Evolutionary conservation across 2,888 invertebrate species (phyloP).

Genomic region (Leptopilina syphax): DNA sequence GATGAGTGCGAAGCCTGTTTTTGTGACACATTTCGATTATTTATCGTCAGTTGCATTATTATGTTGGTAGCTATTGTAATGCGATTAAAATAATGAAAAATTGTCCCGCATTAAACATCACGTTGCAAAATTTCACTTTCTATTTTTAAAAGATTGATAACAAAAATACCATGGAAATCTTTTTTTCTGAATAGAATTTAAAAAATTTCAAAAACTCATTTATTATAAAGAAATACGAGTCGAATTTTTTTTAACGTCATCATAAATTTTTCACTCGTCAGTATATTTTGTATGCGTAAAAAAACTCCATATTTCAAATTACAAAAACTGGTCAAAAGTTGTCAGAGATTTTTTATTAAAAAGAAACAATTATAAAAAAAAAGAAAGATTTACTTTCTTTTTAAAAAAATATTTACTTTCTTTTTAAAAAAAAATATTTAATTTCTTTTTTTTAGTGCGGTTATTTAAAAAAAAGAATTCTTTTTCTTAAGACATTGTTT

Average conservation of each 20-base stretch:
- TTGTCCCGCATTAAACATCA: slow-evolving; percentile 4
- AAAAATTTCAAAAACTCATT: no score
- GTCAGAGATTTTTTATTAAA: not conserved
- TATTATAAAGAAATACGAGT: not conserved
- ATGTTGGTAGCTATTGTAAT: no score
- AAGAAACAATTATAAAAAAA: not conserved
- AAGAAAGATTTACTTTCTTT: not conserved
- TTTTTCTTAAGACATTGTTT: slow-evolving; percentile 25
- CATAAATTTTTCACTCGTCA: slow-evolving; percentile 16
- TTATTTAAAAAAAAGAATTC: not conserved
- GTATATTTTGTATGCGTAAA: not conserved
- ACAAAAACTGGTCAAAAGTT: not conserved
- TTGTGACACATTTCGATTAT: no score
- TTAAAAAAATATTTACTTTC: no score
- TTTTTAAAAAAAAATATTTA: not conserved
- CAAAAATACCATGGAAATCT: no score
- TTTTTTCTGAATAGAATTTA: no score
- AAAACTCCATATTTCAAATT: slow-evolving; percentile 7
- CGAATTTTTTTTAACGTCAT: not conserved
- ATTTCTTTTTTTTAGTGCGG: no score
- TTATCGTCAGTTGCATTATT: no score
- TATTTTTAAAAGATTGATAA: not conserved
- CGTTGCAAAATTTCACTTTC: slow-evolving; percentile 11
- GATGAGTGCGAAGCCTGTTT: no score
- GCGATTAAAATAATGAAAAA: slow-evolving; percentile 2